Conservation (phyloP, 1,140 invertebrate species). For the Drosophila funebris region DNA sequence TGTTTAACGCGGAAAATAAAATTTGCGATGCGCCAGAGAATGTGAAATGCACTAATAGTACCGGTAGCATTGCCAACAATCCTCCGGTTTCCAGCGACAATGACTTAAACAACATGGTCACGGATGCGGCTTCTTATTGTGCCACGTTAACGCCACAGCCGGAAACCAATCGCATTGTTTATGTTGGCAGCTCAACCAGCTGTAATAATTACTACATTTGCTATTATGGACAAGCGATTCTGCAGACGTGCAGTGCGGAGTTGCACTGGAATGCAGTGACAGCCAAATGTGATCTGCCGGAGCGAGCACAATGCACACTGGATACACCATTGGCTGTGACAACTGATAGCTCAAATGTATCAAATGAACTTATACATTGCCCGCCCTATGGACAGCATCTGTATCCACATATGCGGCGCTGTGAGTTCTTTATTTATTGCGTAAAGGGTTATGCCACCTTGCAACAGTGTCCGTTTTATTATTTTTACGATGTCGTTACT, state of each 20-base stretch:
- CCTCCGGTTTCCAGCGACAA: background rate
- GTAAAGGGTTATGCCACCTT: conserved; percentile 75
- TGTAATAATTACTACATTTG: conserved; percentile 75
- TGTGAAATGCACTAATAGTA: conserved; percentile 57
- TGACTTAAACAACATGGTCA: conserved; percentile 49
- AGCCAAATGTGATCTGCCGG: conserved; percentile 72
- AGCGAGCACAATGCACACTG: conserved; percentile 62
- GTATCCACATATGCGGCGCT: conserved; percentile 74
- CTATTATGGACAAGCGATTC: conserved; percentile 75
- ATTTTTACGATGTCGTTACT: conserved; percentile 69
- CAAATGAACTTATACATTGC: conserved; percentile 64
- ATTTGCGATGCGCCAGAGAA: conserved; percentile 68
- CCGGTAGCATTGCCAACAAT: background rate
- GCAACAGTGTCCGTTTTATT: conserved; percentile 77
- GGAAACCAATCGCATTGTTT: conserved; percentile 59
- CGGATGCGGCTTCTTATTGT: conserved; percentile 64
- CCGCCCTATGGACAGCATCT: conserved; percentile 72
- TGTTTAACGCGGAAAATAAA: conserved; percentile 66
- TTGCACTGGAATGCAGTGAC: conserved; percentile 76
- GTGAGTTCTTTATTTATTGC: conserved; percentile 80
- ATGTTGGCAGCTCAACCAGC: conserved; percentile 63
- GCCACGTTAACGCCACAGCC: conserved; percentile 38
- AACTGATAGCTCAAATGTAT: background rate
- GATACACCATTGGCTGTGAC: conserved; percentile 9
- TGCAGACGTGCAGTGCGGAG: conserved; percentile 67